Conservation (phyloP, 2,113 vertebrate species). For the Micromys minutus region DNA sequence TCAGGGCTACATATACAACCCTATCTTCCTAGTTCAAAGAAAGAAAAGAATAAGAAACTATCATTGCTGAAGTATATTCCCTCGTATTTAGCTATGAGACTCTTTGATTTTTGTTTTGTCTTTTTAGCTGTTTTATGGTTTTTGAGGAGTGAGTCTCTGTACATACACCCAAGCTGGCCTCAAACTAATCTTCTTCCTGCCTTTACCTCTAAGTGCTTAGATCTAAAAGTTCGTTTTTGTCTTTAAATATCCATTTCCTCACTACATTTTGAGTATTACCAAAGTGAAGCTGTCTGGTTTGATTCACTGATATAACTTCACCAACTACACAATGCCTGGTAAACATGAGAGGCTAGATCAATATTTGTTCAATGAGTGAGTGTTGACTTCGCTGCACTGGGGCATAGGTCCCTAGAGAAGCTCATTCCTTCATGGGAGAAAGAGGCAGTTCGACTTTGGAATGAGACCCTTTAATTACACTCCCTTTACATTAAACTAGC, state of each 20-base stretch:
- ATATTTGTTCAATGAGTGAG: not conserved
- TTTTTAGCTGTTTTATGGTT: not conserved
- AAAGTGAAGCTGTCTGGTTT: not conserved
- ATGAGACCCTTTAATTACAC: not conserved
- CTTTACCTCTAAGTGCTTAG: not conserved
- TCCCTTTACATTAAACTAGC: not conserved
- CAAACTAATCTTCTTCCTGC: not conserved
- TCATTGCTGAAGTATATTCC: not conserved
- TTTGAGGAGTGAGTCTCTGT: not conserved
- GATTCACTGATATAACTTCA: not conserved
- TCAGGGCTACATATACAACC: not conserved
- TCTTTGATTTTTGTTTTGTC: not conserved
- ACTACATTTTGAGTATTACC: not conserved
- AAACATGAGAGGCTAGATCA: not conserved
- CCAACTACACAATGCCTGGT: not conserved
- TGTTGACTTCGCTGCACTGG: not conserved
- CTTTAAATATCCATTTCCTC: not conserved
- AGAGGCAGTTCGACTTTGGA: not conserved
- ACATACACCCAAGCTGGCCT: not conserved
- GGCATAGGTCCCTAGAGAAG: not conserved
- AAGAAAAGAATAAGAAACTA: not conserved
- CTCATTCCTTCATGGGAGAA: not conserved
- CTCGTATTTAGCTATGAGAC: not conserved
- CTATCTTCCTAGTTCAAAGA: not conserved
- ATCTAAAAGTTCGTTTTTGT: not conserved